Conservation (phyloP, 1,140 invertebrate species). For the Cyphomyrmex costatus region DNA sequence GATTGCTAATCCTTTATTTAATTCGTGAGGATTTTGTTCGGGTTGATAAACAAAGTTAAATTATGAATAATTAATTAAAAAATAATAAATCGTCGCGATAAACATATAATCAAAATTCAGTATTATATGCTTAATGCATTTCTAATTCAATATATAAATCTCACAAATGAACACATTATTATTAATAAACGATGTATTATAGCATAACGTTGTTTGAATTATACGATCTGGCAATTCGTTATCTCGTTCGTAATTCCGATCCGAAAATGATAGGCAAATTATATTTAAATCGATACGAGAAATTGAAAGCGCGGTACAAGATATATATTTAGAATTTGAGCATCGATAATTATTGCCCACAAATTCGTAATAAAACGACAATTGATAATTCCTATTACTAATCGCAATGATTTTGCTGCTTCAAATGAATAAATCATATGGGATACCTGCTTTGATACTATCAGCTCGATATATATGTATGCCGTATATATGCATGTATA, state of each 20-base stretch:
- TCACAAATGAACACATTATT: not conserved
- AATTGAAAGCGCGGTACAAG: not conserved
- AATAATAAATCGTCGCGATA: not conserved
- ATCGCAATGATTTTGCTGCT: no score
- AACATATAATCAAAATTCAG: not conserved
- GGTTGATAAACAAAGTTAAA: not conserved
- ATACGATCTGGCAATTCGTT: not conserved
- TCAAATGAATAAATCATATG: no score
- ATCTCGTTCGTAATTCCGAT: not conserved
- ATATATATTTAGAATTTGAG: constrained; percentile 18
- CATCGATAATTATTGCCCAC: no score
- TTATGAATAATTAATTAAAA: not conserved
- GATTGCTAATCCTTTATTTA: not conserved
- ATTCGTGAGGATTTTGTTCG: not conserved
- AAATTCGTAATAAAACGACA: no score
- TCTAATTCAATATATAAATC: not conserved
- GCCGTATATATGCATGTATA: no score
- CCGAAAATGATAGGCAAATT: constrained; percentile 9
- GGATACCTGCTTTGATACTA: no score
- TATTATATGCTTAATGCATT: not conserved
- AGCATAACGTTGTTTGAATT: not conserved
- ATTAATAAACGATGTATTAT: not conserved
- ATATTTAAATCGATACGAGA: not conserved
- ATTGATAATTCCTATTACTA: no score
- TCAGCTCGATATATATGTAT: no score